Evolutionary conservation across 2,113 vertebrate genomes (phyloP).

Genomic region (Archocentrus centrarchus): DNA sequence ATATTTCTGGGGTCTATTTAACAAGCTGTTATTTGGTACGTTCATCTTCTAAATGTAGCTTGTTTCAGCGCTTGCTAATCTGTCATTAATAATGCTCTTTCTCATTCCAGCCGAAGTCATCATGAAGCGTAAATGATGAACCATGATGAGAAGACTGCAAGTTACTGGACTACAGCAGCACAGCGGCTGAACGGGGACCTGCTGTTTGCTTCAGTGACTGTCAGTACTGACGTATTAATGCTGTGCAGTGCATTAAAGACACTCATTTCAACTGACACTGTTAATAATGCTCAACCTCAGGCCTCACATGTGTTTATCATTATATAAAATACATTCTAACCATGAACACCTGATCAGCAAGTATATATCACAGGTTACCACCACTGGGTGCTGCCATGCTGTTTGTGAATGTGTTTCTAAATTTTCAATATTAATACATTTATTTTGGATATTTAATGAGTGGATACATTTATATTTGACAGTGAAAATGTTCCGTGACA

Average conservation of each 20-base stretch:
- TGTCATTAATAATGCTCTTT: not conserved
- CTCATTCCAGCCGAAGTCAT: conserved; percentile 77
- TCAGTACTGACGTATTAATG: not conserved
- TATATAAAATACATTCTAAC: not conserved
- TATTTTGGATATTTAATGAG: conserved; percentile 4
- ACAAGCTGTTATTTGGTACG: not conserved
- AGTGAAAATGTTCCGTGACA: not conserved
- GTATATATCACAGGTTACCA: not conserved
- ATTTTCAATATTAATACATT: not conserved
- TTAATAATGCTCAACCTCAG: not conserved
- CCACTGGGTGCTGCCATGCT: not conserved
- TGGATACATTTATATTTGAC: not conserved
- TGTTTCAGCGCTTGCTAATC: not conserved
- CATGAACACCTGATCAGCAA: not conserved
- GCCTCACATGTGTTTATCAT: not conserved
- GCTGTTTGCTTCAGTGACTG: not conserved
- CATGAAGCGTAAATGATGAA: conserved; percentile 68
- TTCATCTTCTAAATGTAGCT: not conserved
- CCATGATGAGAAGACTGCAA: not conserved
- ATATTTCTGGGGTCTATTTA: not conserved
- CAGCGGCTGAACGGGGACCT: not conserved
- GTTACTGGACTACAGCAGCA: not conserved
- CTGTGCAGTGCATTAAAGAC: not conserved
- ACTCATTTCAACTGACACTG: conserved; percentile 4
- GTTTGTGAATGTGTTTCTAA: conserved; percentile 1